Conservation (phyloP, 2,797 vertebrate genomes). For the Phrynocephalus guinanensis region DNA sequence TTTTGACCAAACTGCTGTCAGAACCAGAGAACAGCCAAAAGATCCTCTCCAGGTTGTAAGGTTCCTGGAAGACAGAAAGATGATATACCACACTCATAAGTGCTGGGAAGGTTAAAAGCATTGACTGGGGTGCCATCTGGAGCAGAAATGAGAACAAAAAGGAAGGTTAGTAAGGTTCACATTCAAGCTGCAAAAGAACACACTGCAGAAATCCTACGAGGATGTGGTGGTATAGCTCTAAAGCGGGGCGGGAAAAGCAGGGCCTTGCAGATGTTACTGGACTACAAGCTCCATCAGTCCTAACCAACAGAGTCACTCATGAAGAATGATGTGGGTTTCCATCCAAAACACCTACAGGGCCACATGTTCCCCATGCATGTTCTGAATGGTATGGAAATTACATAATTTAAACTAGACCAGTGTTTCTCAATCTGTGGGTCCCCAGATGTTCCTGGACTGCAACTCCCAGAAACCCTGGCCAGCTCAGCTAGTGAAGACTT, state of each 20-base stretch:
- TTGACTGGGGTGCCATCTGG: background rate
- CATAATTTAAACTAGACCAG: too few species aligned
- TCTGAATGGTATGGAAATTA: background rate
- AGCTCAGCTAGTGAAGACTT: too few species aligned
- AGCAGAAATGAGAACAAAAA: background rate
- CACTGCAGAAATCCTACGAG: background rate
- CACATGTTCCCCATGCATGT: background rate
- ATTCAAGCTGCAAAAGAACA: background rate
- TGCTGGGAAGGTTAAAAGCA: background rate
- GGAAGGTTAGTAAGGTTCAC: fast-evolving
- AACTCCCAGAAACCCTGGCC: too few species aligned
- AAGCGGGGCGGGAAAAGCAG: background rate
- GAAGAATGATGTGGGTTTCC: too few species aligned
- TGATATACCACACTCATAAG: background rate
- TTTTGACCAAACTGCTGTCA: constrained; percentile 77
- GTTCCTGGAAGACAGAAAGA: constrained; percentile 79
- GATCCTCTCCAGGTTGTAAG: constrained; percentile 94
- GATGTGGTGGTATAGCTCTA: background rate
- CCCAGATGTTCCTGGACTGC: too few species aligned
- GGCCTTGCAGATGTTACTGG: background rate
- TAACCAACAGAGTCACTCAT: background rate
- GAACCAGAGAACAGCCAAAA: constrained; percentile 87
- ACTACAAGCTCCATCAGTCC: background rate
- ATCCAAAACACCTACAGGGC: background rate
- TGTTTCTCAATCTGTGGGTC: too few species aligned